phyloP scores from a whole-genome alignment of 2,113 vertebrate species.

The Siphamia tubifer region DNA sequence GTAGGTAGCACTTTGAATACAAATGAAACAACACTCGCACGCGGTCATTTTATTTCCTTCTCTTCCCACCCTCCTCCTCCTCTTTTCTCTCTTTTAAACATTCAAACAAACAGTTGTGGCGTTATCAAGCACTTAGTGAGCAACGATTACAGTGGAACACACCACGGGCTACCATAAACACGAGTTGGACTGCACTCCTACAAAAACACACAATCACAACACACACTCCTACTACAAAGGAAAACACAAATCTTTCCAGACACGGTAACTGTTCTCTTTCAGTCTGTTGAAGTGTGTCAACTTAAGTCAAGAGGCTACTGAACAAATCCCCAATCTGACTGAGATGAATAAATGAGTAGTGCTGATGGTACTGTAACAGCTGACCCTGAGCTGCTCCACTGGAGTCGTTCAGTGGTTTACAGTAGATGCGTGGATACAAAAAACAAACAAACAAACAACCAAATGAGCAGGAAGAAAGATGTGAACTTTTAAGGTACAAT shows the following conservation, averaged over 20 bases:
- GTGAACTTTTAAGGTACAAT: not conserved
- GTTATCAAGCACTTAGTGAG: slow-evolving; percentile 12
- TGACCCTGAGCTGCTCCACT: slow-evolving; percentile 6
- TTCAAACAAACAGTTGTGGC: slow-evolving; percentile 39
- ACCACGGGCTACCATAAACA: slow-evolving; percentile 5
- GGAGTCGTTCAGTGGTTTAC: not conserved
- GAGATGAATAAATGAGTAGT: slow-evolving; percentile 14
- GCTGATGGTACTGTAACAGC: slow-evolving; percentile 4
- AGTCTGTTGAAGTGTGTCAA: not conserved
- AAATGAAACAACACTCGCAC: slow-evolving; percentile 20
- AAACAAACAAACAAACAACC: not conserved
- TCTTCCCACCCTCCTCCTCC: slow-evolving; percentile 18
- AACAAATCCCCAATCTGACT: slow-evolving; percentile 7
- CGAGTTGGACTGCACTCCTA: not conserved
- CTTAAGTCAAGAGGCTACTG: not conserved
- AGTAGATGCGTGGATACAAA: not conserved
- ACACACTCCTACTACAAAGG: slow-evolving; percentile 12
- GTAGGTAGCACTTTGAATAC: slow-evolving; percentile 43
- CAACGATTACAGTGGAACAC: slow-evolving; percentile 11
- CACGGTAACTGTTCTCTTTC: not conserved
- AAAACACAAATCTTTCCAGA: slow-evolving; percentile 28
- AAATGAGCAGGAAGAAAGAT: slow-evolving; percentile 1
- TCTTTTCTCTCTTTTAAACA: slow-evolving; percentile 30
- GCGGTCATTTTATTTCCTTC: slow-evolving; percentile 35
- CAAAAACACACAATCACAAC: slow-evolving; percentile 17